Percentiles rank a stretch among this genome's conserved stretches.
phyloP scores from a whole-genome alignment of 1,140 invertebrate genomes.

The Danaus plexippus region DNA sequence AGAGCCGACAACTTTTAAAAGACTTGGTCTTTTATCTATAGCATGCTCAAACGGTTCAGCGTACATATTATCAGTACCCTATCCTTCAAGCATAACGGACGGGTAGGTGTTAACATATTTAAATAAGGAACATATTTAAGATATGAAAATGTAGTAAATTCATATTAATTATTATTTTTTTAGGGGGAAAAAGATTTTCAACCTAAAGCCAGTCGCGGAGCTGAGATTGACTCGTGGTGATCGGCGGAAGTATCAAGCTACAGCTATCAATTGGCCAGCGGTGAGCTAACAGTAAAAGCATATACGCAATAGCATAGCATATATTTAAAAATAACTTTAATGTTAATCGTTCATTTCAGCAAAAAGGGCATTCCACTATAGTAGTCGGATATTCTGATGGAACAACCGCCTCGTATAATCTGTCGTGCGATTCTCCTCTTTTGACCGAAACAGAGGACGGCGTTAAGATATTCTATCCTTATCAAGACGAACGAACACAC shows the following conservation, averaged over 20 bases:
- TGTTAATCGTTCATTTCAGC: constrained; percentile 33
- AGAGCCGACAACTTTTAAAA: constrained; percentile 19
- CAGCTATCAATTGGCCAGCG: constrained; percentile 44
- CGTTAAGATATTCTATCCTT: constrained; percentile 56
- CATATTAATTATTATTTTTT: constrained; percentile 2
- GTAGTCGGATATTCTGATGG: constrained; percentile 78
- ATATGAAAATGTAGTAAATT: background rate
- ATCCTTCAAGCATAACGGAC: constrained; percentile 51
- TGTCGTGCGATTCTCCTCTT: constrained; percentile 70
- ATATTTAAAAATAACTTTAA: no score
- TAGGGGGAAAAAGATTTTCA: constrained; percentile 12
- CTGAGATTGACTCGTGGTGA: constrained; percentile 32
- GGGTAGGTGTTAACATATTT: constrained; percentile 20
- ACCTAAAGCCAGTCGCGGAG: constrained; percentile 35
- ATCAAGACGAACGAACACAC: constrained; percentile 40
- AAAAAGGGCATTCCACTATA: constrained; percentile 67
- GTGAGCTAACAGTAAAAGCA: constrained; percentile 27
- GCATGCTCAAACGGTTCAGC: constrained; percentile 77
- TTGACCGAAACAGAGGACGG: constrained; percentile 51
- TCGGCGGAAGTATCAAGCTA: constrained; percentile 38
- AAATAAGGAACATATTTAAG: no score
- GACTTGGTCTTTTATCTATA: constrained; percentile 80
- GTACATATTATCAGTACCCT: constrained; percentile 75
- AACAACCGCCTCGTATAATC: constrained; percentile 74
- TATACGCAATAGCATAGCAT: no score